Base-by-base conservation (phyloP, 1,140 invertebrate species). In the Drosophila sucinea region DNA sequence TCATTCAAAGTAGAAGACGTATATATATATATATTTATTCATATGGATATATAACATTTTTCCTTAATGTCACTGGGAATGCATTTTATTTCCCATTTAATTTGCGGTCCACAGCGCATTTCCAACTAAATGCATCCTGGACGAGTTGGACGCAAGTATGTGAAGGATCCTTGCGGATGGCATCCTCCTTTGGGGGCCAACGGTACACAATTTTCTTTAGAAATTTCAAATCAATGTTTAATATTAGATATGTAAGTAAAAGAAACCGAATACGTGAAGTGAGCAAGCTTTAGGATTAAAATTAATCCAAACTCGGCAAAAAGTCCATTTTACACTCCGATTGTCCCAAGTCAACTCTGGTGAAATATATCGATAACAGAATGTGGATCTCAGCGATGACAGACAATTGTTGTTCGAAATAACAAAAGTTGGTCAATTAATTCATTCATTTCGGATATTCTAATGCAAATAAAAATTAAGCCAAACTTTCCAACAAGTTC, bases 41-140 rank as follows among this genome's bases (percentile, higher is more conserved):
- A 60, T 60, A 60, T 61, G 27, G 10, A 51, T 32, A 40, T 30
- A 23, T 30, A 60, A 32, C 57, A 61, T 51, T 38, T 63, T 54
- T 54, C 67, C 40, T 55, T 47, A 32, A 25, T 60, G 40, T 63
- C 56, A 58, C 56, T 58, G 56, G 56, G 56, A 58, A 35, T 75
- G 30, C 58, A 63, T 60, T 60, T 75, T 54, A 64, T 84, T 81
- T 86, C 86, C 82, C 74, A 84, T 84, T 84, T 86, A 84, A 84
- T 84, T 86, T 86, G 82, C 35, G 82, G 81, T 66, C 60, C 51
- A 67, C 35, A 55, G 51, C 60, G 63, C 44, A 58, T 29, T 68
- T 51, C 60, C 62, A 63, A 71, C 40, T 60, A 70, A 74, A 78
- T 60, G 73, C 41, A 56, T 67, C 44, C 27, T 51, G 44, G 44